Conservation (phyloP, 2,113 vertebrate genomes). For the Cryptotis parvus region DNA sequence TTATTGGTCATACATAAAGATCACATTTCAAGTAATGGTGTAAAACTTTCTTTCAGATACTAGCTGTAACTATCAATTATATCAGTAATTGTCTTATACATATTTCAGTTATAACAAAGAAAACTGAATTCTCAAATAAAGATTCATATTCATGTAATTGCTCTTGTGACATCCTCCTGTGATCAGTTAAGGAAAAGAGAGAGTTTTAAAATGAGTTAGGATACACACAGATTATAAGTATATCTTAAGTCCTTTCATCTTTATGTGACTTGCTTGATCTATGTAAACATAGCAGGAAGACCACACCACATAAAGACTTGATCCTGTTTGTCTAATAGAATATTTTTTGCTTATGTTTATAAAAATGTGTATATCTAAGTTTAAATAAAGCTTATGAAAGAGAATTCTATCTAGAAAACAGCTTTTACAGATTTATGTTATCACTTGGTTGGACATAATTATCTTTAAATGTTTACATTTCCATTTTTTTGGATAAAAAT, state of each 20-base stretch:
- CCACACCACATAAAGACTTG: background rate
- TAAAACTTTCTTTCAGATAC: background rate
- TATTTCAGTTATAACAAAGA: background rate
- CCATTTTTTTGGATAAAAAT: background rate
- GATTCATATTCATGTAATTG: background rate
- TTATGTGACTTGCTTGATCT: conserved; percentile 28
- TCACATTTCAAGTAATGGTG: conserved; percentile 25
- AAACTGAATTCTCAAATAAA: background rate
- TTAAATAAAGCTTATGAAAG: background rate
- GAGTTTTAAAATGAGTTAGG: background rate
- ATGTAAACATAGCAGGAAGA: background rate
- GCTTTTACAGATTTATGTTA: background rate
- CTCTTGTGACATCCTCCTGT: conserved; percentile 10
- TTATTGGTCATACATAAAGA: background rate
- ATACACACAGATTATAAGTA: background rate
- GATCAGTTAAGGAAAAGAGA: conserved; percentile 26
- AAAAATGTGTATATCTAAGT: background rate
- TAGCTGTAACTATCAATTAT: background rate
- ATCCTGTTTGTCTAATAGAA: background rate
- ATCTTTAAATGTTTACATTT: conserved; percentile 9
- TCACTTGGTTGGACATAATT: background rate
- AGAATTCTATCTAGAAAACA: background rate
- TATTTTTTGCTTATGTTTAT: background rate
- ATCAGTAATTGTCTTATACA: background rate
- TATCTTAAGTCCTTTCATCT: background rate